Conservation (phyloP, 2,888 invertebrate genomes). For the Patella depressa region DNA sequence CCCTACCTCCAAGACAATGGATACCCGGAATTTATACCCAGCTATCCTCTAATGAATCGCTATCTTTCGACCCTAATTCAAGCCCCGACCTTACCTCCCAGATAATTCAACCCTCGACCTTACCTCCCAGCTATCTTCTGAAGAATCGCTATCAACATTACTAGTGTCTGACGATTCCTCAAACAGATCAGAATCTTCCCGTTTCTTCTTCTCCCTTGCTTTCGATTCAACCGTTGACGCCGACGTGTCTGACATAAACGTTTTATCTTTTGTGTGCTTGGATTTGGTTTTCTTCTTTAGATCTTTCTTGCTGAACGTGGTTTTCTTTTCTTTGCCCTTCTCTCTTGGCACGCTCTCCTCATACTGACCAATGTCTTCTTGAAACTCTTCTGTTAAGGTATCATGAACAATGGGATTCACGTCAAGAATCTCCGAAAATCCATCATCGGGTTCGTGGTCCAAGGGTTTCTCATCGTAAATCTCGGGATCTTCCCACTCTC, state of each 20-base stretch:
- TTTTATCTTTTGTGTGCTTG: neutral
- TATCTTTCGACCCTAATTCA: too few species aligned
- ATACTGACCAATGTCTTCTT: neutral
- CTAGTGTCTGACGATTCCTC: neutral
- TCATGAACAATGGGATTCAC: neutral
- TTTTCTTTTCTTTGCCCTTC: conserved; percentile 9
- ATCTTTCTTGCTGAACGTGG: neutral
- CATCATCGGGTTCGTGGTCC: conserved; percentile 13
- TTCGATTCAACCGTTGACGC: neutral
- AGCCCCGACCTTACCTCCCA: too few species aligned
- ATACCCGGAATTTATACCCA: too few species aligned
- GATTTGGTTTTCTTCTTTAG: neutral
- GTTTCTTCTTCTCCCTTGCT: neutral
- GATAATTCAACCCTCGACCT: neutral
- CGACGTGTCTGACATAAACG: neutral
- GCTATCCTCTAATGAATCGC: too few species aligned
- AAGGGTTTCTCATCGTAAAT: neutral
- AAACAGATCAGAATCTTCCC: neutral
- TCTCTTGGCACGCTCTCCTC: neutral
- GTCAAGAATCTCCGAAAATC: neutral
- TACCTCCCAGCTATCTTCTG: neutral
- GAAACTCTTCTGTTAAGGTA: neutral
- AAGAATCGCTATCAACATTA: neutral
- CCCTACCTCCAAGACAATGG: too few species aligned
- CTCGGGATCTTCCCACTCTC: conserved; percentile 20